Base-by-base conservation (phyloP, 1,140 invertebrate genomes). In the Agrypnia vestita region DNA sequence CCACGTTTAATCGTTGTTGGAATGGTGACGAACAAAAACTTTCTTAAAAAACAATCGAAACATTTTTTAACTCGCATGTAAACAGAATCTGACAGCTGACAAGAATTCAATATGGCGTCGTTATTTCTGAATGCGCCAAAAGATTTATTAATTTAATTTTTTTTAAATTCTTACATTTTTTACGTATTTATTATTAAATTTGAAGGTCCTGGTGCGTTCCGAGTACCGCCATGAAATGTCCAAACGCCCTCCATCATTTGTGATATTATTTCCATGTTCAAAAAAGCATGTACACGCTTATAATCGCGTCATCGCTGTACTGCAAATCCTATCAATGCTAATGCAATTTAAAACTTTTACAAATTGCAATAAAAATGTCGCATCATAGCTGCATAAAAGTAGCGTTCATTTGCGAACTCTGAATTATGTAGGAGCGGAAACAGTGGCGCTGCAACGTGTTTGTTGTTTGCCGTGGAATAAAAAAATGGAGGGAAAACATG, bases 401-500 rank as follows among this genome's bases (percentile, higher is more conserved):
- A n/a, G 3, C 25, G 61, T 81, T 81, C 80, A 78, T 81, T 81
- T 73, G 80, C 46, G 64, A 49, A 17, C 43, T 35, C 46, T 81
- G 80, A 79, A 82, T 82, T 76, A 79, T 82, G 53, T 56, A 82
- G 76, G 19, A 43, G 59, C 44, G 43, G 55, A 53, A 78, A 82
- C 49, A 56, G 61, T 35, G 17, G 67, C 67, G 6, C 4, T 59
- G 19, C 73, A 25, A 75, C 43, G 43, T 75, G 80, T 75, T 51
- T 79, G 78, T 81, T 78, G 53, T 75, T 21, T 77, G 19, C 19
- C 17, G 4, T 21, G 51, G 71, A 44, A 81, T 62, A 75, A 75
- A 73, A 21, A 77, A 81, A 81, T 79, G 47, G 64, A 53, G 19
- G 49, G 73, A 76, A 80, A 82, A 82, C 80, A 82, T 82, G 80